Evolutionary conservation across 1,140 invertebrate species (phyloP), one percentile per base, ranked within the genome.

Genomic region (Potamilus streckersoni): DNA sequence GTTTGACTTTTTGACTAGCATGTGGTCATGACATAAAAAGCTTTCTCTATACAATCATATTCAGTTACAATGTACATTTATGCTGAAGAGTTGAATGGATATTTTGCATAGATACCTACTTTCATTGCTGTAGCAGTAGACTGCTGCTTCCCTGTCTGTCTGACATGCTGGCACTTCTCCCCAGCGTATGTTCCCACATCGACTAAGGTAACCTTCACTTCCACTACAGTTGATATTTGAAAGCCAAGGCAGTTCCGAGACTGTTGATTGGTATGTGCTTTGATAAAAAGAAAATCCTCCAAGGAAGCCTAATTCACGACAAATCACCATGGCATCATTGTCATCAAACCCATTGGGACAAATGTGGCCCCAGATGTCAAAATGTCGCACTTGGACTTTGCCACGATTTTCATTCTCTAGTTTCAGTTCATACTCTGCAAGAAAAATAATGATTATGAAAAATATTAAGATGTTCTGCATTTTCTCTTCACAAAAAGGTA

Each of bases 301-400:
- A 16, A 67, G 60, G 49, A 78, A 87, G 13, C 80, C 80, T 15
- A 76, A 77, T 68, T 84, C 76, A 66, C 80, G 74, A 76, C 87
- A 88, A 49, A 85, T 79, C 5, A 88, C 87, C 8, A 58, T 79
- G 16, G 85, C 87, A 55, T 83, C 85, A 6, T 76, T 81, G 65
- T 84, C 78, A 67, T 85, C 82, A 66, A 85, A 88, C 2, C 81
- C 82, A 64, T 86, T 82, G 17, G 80, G 67, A 73, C 87, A 87
- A 15, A 88, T 80, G 63, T 74, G 71, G 62, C 78, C 73, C 78
- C 68, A 67, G 64, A 72, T 72, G 19, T 74, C 70, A 58, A 72
- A 72, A 49, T 71, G 70, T 2, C 64, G 61, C 14, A 71, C 61
- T 11, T 31, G 58, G 2, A 77, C 65, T n/a, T 65, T 72, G 8